phyloP scores from a whole-genome alignment of 2,113 vertebrate species.

The Romanogobio albipinnatus region DNA sequence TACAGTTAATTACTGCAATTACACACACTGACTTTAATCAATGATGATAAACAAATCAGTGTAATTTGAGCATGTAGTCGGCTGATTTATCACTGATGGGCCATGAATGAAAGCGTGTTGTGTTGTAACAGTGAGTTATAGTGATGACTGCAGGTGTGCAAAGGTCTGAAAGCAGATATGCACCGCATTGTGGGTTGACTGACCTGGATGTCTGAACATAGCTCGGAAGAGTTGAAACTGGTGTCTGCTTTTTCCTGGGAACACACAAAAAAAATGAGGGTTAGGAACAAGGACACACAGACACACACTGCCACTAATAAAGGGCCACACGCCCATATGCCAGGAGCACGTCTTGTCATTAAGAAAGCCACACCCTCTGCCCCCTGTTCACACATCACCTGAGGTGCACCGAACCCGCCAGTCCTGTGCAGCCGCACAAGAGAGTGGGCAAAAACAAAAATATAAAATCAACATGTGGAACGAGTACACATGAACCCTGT shows the following conservation, averaged over 20 bases:
- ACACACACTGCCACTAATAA: neutral
- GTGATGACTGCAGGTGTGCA: conserved; percentile 11
- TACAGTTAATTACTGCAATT: neutral
- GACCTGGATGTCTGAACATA: conserved; percentile 93
- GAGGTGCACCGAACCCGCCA: neutral
- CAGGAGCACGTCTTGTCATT: neutral
- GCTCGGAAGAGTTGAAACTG: conserved; percentile 85
- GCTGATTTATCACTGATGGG: neutral
- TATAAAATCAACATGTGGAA: neutral
- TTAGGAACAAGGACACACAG: conserved; percentile 29
- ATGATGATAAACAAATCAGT: neutral
- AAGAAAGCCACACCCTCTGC: conserved; percentile 9
- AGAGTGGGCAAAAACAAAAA: neutral
- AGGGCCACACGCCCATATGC: neutral
- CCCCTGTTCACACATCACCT: neutral
- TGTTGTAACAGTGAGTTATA: conserved; percentile 3
- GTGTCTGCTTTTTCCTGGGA: conserved; percentile 89
- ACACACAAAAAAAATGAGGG: conserved; percentile 42
- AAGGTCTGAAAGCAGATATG: neutral
- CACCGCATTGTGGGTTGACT: conserved; percentile 44
- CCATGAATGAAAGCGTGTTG: neutral
- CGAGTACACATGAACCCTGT: neutral
- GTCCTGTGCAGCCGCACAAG: neutral
- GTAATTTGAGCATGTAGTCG: neutral
- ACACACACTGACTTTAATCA: neutral